Evolutionary conservation across 2,113 vertebrate species (phyloP), one percentile per base, ranked within the genome.

Genomic region (Carlito syrichta): DNA sequence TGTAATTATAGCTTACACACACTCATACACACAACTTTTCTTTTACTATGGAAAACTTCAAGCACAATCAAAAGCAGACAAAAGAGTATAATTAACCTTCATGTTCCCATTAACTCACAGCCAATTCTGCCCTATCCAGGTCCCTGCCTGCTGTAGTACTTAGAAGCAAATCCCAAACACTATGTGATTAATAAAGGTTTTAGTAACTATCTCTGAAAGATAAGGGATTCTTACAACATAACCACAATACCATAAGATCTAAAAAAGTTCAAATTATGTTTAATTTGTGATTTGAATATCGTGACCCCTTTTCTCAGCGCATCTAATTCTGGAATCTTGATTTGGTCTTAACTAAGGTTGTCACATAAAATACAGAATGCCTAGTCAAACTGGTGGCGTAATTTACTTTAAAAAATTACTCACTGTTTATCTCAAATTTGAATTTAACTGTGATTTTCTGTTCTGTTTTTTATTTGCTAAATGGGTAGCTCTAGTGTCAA

Each of bases 161-260:
- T 60, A 96, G 52, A 91, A 76, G 48, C 56, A 66, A 94, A 91
- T 50, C 25, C 22, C 69, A 82, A 95, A 85, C 3, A 38, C 79
- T 20, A 91, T 2, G 69, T 12, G 73, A 77, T 48, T 66, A 73
- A 40, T 58, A 86, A 79, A 86, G 66, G 63, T 79, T 94, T 86
- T 89, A 89, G 38, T 78, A 96, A 95, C 91, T n/a, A n/a, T 73
- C 35, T 84, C 88, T 90, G 68, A 95, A 95, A 97, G 23, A 87
- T 35, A 81, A 93, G 27, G 27, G 19, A 63, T 32, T 88, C 16
- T 71, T 13, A 85, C 77, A 78, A 84, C 35, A 91, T 69, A 89
- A 56, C 52, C 40, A 60, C 40, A 92, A 40, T 68, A 85, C 23
- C 35, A 48, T 20, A 76, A 45, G 35, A 14, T 58, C 23, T 22